phyloP scores from a whole-genome alignment of 2,797 vertebrate species.

The Oreortyx pictus region DNA sequence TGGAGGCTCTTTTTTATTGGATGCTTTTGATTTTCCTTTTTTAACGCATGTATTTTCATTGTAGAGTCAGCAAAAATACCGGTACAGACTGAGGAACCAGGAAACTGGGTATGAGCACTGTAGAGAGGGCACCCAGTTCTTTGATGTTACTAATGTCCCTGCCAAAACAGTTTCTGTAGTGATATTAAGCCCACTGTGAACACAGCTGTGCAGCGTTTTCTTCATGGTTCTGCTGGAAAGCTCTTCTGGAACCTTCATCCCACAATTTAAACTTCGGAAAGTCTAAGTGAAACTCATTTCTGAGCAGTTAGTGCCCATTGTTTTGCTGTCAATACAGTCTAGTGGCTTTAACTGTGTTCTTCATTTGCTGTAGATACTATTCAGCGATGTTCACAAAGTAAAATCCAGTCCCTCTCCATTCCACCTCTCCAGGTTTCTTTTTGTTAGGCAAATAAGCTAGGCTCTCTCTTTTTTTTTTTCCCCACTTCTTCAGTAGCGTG shows the following conservation, averaged over 20 bases:
- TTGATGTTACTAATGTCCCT: not conserved
- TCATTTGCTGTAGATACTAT: not conserved
- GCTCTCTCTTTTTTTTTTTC: not conserved
- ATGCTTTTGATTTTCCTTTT: not conserved
- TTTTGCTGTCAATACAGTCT: not conserved
- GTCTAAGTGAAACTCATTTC: not conserved
- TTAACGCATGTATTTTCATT: not conserved
- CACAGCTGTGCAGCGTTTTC: not conserved
- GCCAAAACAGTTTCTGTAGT: accelerated
- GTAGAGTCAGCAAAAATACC: not conserved
- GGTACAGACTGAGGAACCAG: not conserved
- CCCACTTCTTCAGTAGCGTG: not conserved
- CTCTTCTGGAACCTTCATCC: not conserved
- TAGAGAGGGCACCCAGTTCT: not conserved
- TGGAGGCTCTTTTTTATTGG: not conserved
- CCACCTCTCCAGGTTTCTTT: not conserved
- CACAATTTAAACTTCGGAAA: not conserved
- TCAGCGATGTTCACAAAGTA: not conserved
- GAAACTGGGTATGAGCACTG: not conserved
- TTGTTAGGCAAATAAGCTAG: not conserved
- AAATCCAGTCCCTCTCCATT: not conserved
- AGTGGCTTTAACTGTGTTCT: not conserved
- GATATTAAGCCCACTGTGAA: not conserved
- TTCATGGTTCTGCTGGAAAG: not conserved
- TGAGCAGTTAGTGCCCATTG: not conserved